Base-by-base conservation (phyloP, 2,888 invertebrate species). In the Glaucopsyche alexis region DNA sequence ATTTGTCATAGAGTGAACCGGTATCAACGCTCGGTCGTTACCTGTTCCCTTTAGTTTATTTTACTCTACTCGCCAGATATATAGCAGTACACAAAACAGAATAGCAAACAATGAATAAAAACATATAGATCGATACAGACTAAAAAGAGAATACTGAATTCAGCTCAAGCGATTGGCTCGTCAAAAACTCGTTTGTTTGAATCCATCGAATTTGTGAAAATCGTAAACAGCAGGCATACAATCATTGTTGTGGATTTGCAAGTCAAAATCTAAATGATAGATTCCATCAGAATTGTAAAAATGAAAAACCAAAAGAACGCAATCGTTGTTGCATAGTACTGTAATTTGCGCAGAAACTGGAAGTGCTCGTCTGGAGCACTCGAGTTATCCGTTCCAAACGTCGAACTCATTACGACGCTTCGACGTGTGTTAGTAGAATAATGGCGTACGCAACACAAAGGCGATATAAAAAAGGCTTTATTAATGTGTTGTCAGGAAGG, bases 401-500 rank as follows among this genome's bases (percentile, higher is more conserved):
- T 60, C 29, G 29, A 60, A 19, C 60, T 13, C 6, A 60, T 60
- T 60, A 13, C 55, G 29, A 38, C 29, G 11, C 29, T 60, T 60
- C 60, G 29, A 38, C 60, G 60, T 60, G 29, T 55, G 60, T 3
- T 13, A 29, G 9, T 29, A 29, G 29, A 11, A 38, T 60, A 38
- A 60, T 60, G 60, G 29, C 60, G 60, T 60, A 60, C 60, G 13
- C 64, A 16, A 19, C 47, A 69, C 45, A 52, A 38, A 38, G 29
- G 38, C 50, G 13, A 71, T 16, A 29, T 40, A 60, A 60, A 60
- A 60, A 60, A 60, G 71, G 66, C 71, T 60, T 71, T 73, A 71
- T 60, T 71, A 50, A 38, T 69, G 45, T 45, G 45, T 45, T 45
- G 50, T 49, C 49, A 66, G 47, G 49, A 77, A 77, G 79, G 76